Evolutionary conservation across 2,113 vertebrate genomes (phyloP), one percentile per base, ranked within the genome.

Genomic region (Sinocyclocheilus anshuiensis): DNA sequence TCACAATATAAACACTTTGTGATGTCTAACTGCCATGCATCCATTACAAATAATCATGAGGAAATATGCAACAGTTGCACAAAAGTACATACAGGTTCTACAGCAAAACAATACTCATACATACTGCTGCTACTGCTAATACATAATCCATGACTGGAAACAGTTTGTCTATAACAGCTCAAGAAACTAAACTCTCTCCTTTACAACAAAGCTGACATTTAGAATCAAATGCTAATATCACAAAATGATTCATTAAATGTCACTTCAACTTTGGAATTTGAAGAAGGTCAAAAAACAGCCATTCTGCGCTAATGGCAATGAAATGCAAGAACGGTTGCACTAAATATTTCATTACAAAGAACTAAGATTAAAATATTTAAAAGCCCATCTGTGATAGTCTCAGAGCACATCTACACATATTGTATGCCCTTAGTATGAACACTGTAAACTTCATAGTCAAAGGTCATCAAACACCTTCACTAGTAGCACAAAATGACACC

Each of bases 1-100:
- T 39, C 80, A 82, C 80, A 65, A 81, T 18, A 57, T 61, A 65
- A n/a, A 69, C 63, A 80, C 6, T 82, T 61, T 29, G 59, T 69
- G 15, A 67, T 16, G 10, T 74, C 20, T 53, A 67, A 50, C 33
- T 82, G 1, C 15, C 5, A 11, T 50, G 80, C 63, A 69, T 13
- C 42, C n/a, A 69, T 53, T 10, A 67, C 18, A 69, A 69, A 53
- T 6, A 45, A 69, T 10, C 24, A 33, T 69, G 22, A 69, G 16
- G 10, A 26, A 81, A 67, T 48, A 81, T 63, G 7, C 11, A 61
- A 65, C 39, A 48, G 39, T 26, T 67, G 3, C 9, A 16, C 22
- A 55, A 59, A 79, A 79, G 12, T 79, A 42, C 29, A 79, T 59
- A 79, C 29, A n/a, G 6, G 33, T 81, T 65, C 42, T 26, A 74